Evolutionary conservation across 1,140 invertebrate species (phyloP).

Genomic region (Diplogasteroides magnus): DNA sequence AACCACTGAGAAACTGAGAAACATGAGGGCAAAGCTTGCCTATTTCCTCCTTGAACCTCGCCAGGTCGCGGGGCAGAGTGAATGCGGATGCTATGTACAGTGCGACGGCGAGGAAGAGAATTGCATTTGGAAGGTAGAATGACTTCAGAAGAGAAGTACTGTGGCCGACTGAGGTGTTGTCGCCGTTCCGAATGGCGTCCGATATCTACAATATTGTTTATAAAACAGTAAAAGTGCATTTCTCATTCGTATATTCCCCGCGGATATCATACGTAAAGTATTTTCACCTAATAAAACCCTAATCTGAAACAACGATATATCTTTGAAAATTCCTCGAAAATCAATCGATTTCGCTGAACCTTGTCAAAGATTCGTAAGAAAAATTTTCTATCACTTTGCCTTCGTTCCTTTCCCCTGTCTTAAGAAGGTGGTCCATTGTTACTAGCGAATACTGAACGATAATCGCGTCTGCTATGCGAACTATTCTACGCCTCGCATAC

Average conservation of each 20-base stretch:
- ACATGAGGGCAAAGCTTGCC: conserved; percentile 10
- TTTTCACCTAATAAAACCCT: too few relatives aligned
- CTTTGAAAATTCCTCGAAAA: background rate
- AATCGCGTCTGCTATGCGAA: too few relatives aligned
- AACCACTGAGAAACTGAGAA: too few relatives aligned
- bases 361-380: background rate
- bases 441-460: too few relatives aligned
- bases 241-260: too few relatives aligned
- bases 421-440: too few relatives aligned
- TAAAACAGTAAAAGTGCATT: background rate
- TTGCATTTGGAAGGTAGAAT: conserved; percentile 29
- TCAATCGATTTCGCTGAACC: background rate
- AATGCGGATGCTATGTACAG: conserved; percentile 28
- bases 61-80: conserved; percentile 18
- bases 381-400: too few relatives aligned
- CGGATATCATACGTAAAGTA: too few relatives aligned
- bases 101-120: conserved; percentile 24
- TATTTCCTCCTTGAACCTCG: conserved; percentile 19
- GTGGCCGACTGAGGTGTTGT: conserved; percentile 18
- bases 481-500: too few relatives aligned
- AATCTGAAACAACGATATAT: too few relatives aligned
- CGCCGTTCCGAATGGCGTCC: conserved; percentile 23
- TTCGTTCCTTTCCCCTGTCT: too few relatives aligned
- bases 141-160: conserved; percentile 31
- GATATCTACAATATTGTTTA: conserved; percentile 27